A percentile compares a stretch with the other conserved stretches of the same genome.
Evolutionary conservation across 2,797 vertebrate species (phyloP).

Genomic region (Acropternis orthonyx): DNA sequence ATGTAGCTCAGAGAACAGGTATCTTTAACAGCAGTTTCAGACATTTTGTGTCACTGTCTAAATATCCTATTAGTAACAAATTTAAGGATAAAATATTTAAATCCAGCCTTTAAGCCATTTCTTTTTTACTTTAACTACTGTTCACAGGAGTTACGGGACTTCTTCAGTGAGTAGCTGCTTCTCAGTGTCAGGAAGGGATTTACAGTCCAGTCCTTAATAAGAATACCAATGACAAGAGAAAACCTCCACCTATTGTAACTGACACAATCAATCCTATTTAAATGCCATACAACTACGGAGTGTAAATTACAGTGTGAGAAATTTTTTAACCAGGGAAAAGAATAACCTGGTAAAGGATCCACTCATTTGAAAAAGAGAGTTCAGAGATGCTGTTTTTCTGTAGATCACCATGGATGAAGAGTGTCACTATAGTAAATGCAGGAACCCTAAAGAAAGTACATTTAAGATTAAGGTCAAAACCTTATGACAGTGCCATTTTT

Average conservation of each 20-base stretch:
- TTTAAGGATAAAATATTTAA: neutral
- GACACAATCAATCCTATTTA: neutral
- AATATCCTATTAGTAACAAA: neutral
- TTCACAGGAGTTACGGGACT: neutral
- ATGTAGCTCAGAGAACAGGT: neutral
- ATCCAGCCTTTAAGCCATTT: neutral
- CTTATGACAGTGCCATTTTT: neutral
- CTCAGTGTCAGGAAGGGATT: neutral
- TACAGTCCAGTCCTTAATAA: neutral
- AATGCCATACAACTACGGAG: neutral
- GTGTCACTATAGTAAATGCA: neutral
- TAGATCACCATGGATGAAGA: accelerated
- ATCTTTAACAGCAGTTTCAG: neutral
- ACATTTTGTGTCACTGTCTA: neutral
- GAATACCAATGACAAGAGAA: neutral
- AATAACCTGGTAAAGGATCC: neutral
- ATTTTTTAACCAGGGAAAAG: neutral
- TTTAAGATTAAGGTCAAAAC: neutral
- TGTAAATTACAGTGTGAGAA: neutral
- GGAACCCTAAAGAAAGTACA: neutral
- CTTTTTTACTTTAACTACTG: neutral
- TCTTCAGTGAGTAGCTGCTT: neutral
- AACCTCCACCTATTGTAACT: neutral
- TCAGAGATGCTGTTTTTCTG: neutral
- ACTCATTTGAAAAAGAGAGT: neutral